Percentiles rank a stretch among this genome's conserved stretches.
Conservation (phyloP, 2,113 vertebrate genomes). For the Dendropsophus ebraccatus region DNA sequence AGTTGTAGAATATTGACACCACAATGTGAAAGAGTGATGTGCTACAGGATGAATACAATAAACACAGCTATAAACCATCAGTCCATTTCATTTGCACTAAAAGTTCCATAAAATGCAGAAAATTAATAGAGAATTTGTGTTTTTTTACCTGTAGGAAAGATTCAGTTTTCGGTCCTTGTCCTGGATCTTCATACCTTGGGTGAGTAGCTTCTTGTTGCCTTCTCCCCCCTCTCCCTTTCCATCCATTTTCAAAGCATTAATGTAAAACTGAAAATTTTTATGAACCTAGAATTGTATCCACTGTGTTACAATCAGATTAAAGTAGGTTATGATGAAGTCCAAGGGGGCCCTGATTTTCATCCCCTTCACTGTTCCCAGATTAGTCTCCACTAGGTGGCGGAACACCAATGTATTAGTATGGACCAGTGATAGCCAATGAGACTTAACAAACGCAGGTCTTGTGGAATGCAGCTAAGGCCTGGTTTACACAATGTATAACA, state of each 20-base stretch:
- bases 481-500: no score
- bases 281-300: not conserved
- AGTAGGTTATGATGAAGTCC: no score
- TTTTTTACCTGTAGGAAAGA: not conserved
- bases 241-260: not conserved
- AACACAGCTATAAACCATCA: not conserved
- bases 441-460: no score
- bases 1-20: not conserved
- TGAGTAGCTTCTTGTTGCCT: no score
- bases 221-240: no score
- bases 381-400: not conserved
- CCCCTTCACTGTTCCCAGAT: not conserved
- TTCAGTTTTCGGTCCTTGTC: not conserved
- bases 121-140: accelerated
- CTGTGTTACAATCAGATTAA: not conserved
- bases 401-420: not conserved
- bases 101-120: no score
- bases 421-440: not conserved
- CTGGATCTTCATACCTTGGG: no score
- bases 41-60: not conserved
- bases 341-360: not conserved
- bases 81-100: not conserved
- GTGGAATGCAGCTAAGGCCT: no score
- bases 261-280: not conserved
- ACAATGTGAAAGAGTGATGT: not conserved